Evolutionary conservation across 2,113 vertebrate species (phyloP).

Genomic region (Nothoprocta perdicaria): DNA sequence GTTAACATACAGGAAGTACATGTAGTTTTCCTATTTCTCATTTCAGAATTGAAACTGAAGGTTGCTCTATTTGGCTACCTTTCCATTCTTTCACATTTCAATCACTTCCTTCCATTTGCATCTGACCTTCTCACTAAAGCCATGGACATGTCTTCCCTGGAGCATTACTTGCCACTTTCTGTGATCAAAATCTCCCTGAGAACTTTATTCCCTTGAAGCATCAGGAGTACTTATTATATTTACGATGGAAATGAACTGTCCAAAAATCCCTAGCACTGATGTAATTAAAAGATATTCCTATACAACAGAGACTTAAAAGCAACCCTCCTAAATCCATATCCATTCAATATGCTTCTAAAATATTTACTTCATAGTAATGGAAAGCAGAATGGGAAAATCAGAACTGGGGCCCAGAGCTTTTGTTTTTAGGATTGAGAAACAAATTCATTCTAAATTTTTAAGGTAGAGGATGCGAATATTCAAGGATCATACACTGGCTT

Average conservation of each 20-base stretch:
- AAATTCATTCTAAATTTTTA: not conserved
- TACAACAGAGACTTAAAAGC: not conserved
- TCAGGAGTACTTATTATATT: rapidly evolving
- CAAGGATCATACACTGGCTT: not conserved
- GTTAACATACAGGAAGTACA: not conserved
- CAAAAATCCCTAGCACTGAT: not conserved
- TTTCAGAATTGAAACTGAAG: not conserved
- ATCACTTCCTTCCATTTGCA: not conserved
- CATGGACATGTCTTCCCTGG: not conserved
- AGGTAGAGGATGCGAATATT: not conserved
- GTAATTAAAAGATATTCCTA: not conserved
- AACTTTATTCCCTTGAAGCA: not conserved
- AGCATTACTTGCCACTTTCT: not conserved
- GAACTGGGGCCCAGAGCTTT: not conserved
- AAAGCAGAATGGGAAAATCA: not conserved
- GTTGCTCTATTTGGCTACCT: not conserved
- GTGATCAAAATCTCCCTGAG: not conserved
- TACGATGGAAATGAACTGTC: not conserved
- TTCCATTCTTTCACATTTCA: not conserved
- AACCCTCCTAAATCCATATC: not conserved
- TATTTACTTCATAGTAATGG: not conserved
- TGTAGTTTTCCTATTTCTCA: not conserved
- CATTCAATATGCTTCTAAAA: not conserved
- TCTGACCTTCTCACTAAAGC: not conserved
- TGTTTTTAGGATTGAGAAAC: not conserved